Percentiles rank a stretch among this genome's conserved stretches.
These are phyloP conservation scores for Horisme vitalbata DNA, from an alignment of 2,888 invertebrate species.

Conservation along the genomic window DNA sequence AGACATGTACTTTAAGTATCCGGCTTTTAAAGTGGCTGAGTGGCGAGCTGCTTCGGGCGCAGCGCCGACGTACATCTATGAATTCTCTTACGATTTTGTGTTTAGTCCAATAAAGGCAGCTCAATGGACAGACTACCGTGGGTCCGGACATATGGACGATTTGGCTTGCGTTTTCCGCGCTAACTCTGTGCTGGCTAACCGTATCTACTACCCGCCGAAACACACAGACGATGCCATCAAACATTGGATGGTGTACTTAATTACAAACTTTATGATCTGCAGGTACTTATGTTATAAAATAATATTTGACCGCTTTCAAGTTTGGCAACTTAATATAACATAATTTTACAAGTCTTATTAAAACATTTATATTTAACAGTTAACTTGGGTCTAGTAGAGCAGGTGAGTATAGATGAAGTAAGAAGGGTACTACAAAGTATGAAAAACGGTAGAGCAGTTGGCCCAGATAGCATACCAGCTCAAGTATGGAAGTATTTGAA, in stretches of 20 bases:
- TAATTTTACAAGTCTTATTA: no score
- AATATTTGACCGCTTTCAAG: no score
- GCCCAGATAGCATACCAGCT: no score
- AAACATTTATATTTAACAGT: no score
- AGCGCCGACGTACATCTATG: conserved; percentile 67
- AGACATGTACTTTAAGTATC: conserved; percentile 38
- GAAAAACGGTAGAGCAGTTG: no score
- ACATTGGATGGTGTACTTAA: conserved; percentile 30
- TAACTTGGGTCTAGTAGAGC: no score
- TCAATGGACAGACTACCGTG: conserved; percentile 46
- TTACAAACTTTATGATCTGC: conserved; percentile 31
- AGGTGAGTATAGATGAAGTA: no score
- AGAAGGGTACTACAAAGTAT: no score
- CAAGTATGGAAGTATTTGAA: no score
- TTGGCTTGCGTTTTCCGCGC: conserved; percentile 63
- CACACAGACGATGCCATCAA: conserved; percentile 34
- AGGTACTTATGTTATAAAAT: background rate
- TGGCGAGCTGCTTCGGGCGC: conserved; percentile 30
- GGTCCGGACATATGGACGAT: conserved; percentile 69
- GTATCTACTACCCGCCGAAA: conserved; percentile 17
- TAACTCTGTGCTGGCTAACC: conserved; percentile 34
- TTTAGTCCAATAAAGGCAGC: conserved; percentile 58
- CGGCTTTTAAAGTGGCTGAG: conserved; percentile 40
- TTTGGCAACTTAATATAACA: no score
- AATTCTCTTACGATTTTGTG: conserved; percentile 68